These are phyloP conservation scores for Clarias macrocephalus DNA, from an alignment of 2,113 vertebrate genomes.

Conservation along the genomic window DNA sequence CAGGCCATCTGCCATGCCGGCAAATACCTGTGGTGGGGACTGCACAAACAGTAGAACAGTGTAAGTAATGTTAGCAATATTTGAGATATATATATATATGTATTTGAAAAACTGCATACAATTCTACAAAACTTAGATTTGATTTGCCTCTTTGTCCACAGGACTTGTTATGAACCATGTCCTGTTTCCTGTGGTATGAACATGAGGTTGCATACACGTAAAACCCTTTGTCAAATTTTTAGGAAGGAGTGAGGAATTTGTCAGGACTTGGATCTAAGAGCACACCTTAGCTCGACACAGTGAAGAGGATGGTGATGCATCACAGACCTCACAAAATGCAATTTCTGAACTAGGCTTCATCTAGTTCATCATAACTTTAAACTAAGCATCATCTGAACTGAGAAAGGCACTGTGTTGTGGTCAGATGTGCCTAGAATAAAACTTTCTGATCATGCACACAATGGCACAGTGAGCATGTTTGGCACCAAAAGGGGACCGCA, in stretches of 20 bases:
- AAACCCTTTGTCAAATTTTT: neutral
- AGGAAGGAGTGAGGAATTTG: neutral
- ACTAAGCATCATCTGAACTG: neutral
- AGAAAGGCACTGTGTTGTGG: neutral
- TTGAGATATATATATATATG: neutral
- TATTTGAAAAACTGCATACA: neutral
- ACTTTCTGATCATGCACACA: neutral
- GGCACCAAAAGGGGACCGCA: no score
- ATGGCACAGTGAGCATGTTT: neutral
- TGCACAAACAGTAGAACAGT: constrained; percentile 54
- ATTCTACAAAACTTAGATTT: neutral
- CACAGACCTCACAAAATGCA: neutral
- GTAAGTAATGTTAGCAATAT: neutral
- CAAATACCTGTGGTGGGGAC: constrained; percentile 83
- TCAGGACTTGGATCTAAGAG: neutral
- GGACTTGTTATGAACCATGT: neutral
- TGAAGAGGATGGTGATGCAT: neutral
- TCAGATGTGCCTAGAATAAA: neutral
- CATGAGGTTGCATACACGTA: neutral
- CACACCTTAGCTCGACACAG: neutral
- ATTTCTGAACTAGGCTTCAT: neutral
- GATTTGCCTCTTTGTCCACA: neutral
- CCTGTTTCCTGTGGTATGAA: neutral
- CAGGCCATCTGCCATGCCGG: constrained; percentile 87
- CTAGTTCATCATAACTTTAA: no score